Base-by-base conservation (phyloP, 2,888 invertebrate genomes). In the Lydus trimaculatus region DNA sequence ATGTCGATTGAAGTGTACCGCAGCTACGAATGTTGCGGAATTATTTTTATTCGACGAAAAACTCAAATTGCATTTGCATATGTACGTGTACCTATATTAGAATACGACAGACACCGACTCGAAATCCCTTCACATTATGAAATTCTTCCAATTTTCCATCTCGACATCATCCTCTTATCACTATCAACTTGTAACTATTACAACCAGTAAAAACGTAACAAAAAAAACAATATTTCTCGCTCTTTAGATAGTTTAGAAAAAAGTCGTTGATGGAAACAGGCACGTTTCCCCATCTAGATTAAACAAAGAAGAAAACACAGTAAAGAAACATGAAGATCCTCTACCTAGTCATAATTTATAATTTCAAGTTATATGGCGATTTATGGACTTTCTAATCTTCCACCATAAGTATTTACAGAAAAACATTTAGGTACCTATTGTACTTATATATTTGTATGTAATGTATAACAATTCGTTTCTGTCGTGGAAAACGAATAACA, bases 41-140 rank as follows among this genome's bases (percentile, higher is more conserved):
- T 79, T 81, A 81, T 82, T 82, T 82, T 78, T 76, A 77, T 78
- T 76, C 74, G 72, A 75, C 66, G 66, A 78, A 75, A 78, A 78
- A 78, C 75, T 78, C 77, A 80, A 77, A 83, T 83, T 81, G 82
- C 82, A 84, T 84, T 84, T 83, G 82, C 84, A 84, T 84, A 83
- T n/a, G n/a, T n/a, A n/a, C n/a, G n/a, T n/a, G n/a, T n/a, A n/a
- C n/a, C n/a, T 82, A 84, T 82, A 84, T 84, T 78, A 81, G 64
- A 69, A 74, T 71, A 75, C 74, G 72, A 74, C 31, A 72, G 72
- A 74, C 33, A 72, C 65, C 52, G n/a, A 3, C 17, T 43, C 17
- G 17, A 43, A 43, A 17, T 17, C 43, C 43, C 43, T 17, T n/a
- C 5, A 43, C 17, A 43, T 43, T 43, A 43, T 43, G 17, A 43